Base-by-base conservation (phyloP, 2,888 invertebrate genomes). In the Rhogogaster chlorosoma region DNA sequence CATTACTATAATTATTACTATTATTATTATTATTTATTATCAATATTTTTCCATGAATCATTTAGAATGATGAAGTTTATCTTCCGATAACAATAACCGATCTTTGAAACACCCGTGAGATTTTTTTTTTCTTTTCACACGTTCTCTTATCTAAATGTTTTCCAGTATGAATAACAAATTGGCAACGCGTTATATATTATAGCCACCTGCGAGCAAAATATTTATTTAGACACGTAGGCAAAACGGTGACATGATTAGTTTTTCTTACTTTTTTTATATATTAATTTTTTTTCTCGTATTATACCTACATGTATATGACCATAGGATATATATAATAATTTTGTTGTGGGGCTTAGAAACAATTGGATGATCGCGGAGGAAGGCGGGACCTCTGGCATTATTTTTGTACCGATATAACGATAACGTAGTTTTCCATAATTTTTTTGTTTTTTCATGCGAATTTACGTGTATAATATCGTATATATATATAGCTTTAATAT, bases 81-180 rank as follows among this genome's bases (percentile, higher is more conserved):
- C 1, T 49, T 32, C 0, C 49, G 12, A 77, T 77, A 26, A 18
- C 29, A 53, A 49, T 77, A 22, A 53, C 10, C 15, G n/a, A 53
- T 77, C 77, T n/a, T 57, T 78, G 78, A 78, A 78, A 78, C 78
- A 78, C 57, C 78, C 78, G 12, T 45, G 15, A 77, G 49, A 26
- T 36, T 77, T 77, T 77, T 53, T 67, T 0, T 22, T 29, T 64
- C 12, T 22, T 15, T 38, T 71, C 42, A 64, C 4, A 12, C 18
- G 18, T 53, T 26, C 26, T 6, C 2, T 22, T 10, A 7, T 57
- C 2, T 3, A 12, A 61, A 26, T 26, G 12, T 12, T 61, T 61
- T 26, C 12, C 61, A 61, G 61, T 61, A 12, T 61, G 26, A 29
- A 77, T 53, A 77, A 77, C 77, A 77, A 49, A 29, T 77, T 77